phyloP scores from a whole-genome alignment of 1,140 invertebrate species.

The Saccostrea cuccullata region DNA sequence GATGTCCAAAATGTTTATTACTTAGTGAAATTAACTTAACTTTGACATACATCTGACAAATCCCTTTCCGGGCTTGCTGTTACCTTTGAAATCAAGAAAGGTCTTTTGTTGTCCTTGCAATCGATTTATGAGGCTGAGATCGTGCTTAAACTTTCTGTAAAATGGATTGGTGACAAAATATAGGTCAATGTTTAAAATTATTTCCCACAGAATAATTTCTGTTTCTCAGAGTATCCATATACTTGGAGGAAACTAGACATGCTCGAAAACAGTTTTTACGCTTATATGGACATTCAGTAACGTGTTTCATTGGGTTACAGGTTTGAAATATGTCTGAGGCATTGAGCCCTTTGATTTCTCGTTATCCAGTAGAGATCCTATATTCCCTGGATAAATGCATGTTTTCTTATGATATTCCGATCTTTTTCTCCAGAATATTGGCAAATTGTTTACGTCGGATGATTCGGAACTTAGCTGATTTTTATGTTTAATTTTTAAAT shows the following conservation, averaged over 20 bases:
- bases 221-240: slow-evolving; percentile 35
- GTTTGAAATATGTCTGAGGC: neutral
- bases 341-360: neutral
- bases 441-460: neutral
- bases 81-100: no score
- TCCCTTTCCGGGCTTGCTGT: no score
- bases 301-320: neutral
- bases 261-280: slow-evolving; percentile 53
- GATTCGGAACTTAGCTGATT: neutral
- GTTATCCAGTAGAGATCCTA: neutral
- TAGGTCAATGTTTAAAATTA: neutral
- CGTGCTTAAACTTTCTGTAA: neutral
- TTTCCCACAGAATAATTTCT: neutral
- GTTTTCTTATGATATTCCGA: neutral
- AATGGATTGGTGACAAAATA: neutral
- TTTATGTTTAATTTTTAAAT: neutral
- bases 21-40: no score
- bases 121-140: neutral
- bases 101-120: neutral
- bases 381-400: neutral
- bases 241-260: slow-evolving; percentile 52
- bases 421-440: neutral
- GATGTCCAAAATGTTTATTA: no score
- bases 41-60: no score
- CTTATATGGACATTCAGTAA: slow-evolving; percentile 48